Percentiles rank a stretch among this genome's conserved stretches.
Evolutionary conservation across 2,113 vertebrate genomes (phyloP).

Genomic region (Seriola rivoliana): DNA sequence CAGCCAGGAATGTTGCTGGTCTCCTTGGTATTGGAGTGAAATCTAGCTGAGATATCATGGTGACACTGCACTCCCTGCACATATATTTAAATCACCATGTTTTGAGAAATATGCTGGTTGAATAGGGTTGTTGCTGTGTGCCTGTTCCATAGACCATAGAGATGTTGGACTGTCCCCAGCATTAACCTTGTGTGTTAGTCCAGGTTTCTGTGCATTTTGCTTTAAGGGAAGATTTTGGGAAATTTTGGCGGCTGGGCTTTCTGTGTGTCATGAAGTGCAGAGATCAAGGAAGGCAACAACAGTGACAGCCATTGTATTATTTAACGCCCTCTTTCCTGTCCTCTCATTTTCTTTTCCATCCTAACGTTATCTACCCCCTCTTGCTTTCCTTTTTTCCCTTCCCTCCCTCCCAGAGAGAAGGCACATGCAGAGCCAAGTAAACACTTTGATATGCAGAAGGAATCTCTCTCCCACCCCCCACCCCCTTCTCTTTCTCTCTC

Average conservation of each 20-base stretch:
- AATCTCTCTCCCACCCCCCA: slow-evolving; percentile 69
- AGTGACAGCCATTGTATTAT: slow-evolving; percentile 48
- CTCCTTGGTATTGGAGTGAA: slow-evolving; percentile 56
- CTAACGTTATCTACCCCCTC: slow-evolving; percentile 59
- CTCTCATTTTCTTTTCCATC: slow-evolving; percentile 61
- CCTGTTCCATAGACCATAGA: background rate
- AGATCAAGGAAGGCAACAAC: slow-evolving; percentile 45
- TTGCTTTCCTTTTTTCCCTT: slow-evolving; percentile 52
- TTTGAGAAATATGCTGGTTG: background rate
- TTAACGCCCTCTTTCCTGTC: slow-evolving; percentile 63
- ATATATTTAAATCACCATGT: slow-evolving; percentile 19
- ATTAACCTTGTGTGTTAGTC: background rate
- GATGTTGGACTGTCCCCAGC: background rate
- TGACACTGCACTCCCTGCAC: slow-evolving; percentile 16
- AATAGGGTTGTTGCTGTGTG: background rate
- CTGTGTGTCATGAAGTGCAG: slow-evolving; percentile 23
- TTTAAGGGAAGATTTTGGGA: background rate
- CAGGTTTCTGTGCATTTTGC: slow-evolving; percentile 17
- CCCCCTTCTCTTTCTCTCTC: slow-evolving; percentile 50
- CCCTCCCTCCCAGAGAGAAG: slow-evolving; percentile 68
- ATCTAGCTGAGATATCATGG: slow-evolving; percentile 35
- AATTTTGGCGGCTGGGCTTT: slow-evolving; percentile 15
- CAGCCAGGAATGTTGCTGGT: slow-evolving; percentile 72
- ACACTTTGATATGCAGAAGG: slow-evolving; percentile 86
- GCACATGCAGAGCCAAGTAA: slow-evolving; percentile 79